Base-by-base conservation (phyloP, 2,113 vertebrate species). In the Corvus hawaiiensis region DNA sequence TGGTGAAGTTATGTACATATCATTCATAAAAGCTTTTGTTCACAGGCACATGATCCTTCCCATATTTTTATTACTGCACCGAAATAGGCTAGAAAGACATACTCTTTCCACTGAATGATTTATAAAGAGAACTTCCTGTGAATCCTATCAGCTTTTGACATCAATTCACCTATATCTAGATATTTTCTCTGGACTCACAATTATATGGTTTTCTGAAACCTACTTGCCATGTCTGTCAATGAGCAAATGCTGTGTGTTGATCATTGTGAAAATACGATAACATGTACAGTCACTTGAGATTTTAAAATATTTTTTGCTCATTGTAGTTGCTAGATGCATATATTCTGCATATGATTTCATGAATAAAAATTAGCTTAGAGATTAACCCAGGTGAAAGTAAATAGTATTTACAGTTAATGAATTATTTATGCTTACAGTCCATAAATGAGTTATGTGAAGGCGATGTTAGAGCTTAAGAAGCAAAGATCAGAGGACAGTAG, bases 1-100 rank as follows among this genome's bases (percentile, higher is more conserved):
- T 6, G 1, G 11, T 75, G 49, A 59, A 46, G 5, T 82, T 62
- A 52, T 28, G 0, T 1, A 3, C 4, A 5, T 43, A 1, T 28
- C 0, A 1, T 48, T 85, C 7, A 11, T 44, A 30, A 85, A 71
- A 89, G 1, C 5, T 18, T 44, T 39, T 84, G 7, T 51, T 16
- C 63, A 30, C 10, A 30, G 63, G 7, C 5, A 7, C 5, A n/a
- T 59, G 33, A 75, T 69, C 28, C 11, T 49, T 15, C 19, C 5
- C 28, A 5, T 71, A 39, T 44, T 78, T 66, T 54, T 56, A 9
- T 83, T 46, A 21, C 26, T 62, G 10, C 9, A 16, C 14, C 18
- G 56, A 46, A 59, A 68, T 11, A 12, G n/a, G 9, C 9, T 20
- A 51, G 54, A 55, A 75, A 67, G 54, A 6, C 7, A 22, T 19